These are phyloP conservation scores for Apis florea DNA, from an alignment of 1,140 invertebrate species.

Conservation along the genomic window DNA sequence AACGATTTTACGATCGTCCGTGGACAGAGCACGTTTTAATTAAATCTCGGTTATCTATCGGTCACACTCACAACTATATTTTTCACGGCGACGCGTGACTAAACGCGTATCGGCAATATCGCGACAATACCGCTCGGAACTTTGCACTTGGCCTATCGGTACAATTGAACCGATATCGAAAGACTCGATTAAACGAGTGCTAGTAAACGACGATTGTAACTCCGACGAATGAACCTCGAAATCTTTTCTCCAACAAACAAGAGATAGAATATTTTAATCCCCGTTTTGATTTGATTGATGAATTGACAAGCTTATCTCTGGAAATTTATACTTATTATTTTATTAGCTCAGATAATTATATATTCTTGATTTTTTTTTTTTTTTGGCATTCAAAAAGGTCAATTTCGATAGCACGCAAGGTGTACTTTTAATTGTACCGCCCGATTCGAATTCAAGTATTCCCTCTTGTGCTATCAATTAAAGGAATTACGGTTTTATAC, in stretches of 20 bases:
- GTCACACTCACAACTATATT: slow-evolving; percentile 24
- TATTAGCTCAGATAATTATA: no score
- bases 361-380: no score
- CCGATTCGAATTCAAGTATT: background rate
- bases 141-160: slow-evolving; percentile 1
- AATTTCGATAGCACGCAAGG: no score
- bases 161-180: background rate
- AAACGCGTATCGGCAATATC: slow-evolving; percentile 35
- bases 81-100: slow-evolving; percentile 19
- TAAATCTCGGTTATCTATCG: slow-evolving; percentile 57
- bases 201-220: background rate
- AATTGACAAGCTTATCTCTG: no score
- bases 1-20: slow-evolving; percentile 38
- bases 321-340: no score
- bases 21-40: slow-evolving; percentile 59
- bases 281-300: no score
- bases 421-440: no score
- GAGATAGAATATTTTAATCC: no score
- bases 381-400: no score
- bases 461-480: background rate
- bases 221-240: background rate
- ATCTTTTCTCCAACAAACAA: background rate
- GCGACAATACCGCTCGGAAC: slow-evolving; percentile 20
- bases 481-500: background rate
- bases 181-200: slow-evolving; percentile 5